A percentile compares a stretch with the other conserved stretches of the same genome.
These are phyloP conservation scores for Aphidius ervi DNA, from an alignment of 1,140 invertebrate genomes.

Conservation along the genomic window DNA sequence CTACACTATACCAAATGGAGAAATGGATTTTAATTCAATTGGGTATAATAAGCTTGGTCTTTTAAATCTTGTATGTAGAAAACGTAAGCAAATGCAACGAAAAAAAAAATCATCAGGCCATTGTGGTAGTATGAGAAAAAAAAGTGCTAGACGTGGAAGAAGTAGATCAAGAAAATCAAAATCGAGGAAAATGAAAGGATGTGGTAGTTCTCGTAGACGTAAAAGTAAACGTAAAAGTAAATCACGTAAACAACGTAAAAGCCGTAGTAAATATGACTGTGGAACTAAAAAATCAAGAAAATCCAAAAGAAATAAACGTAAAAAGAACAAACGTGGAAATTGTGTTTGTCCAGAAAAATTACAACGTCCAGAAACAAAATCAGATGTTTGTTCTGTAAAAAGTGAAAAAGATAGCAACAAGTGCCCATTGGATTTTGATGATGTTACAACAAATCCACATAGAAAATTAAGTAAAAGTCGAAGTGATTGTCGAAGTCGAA, in stretches of 20 bases:
- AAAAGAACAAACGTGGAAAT: slow-evolving; percentile 1
- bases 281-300: not conserved
- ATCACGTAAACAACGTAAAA: not conserved
- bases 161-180: not conserved
- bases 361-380: not conserved
- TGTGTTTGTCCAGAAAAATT: slow-evolving; percentile 13
- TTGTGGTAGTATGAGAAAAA: not conserved
- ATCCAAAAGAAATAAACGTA: not conserved
- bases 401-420: not conserved
- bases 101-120: slow-evolving; percentile 1
- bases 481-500: slow-evolving; percentile 8
- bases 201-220: not conserved
- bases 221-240: slow-evolving; percentile 9
- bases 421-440: slow-evolving; percentile 2
- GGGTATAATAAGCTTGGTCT: slow-evolving; percentile 32
- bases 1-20: slow-evolving; percentile 29
- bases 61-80: slow-evolving; percentile 25
- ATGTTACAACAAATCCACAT: slow-evolving; percentile 11
- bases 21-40: slow-evolving; percentile 19
- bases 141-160: not conserved
- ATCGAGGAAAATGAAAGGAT: not conserved
- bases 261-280: slow-evolving; percentile 3
- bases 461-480: not conserved
- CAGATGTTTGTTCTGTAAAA: not conserved
- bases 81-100: slow-evolving; percentile 15